Percentiles rank a stretch among this genome's conserved stretches.
These are phyloP conservation scores for Crenuchus spilurus DNA, from an alignment of 2,797 vertebrate species.

Conservation along the genomic window DNA sequence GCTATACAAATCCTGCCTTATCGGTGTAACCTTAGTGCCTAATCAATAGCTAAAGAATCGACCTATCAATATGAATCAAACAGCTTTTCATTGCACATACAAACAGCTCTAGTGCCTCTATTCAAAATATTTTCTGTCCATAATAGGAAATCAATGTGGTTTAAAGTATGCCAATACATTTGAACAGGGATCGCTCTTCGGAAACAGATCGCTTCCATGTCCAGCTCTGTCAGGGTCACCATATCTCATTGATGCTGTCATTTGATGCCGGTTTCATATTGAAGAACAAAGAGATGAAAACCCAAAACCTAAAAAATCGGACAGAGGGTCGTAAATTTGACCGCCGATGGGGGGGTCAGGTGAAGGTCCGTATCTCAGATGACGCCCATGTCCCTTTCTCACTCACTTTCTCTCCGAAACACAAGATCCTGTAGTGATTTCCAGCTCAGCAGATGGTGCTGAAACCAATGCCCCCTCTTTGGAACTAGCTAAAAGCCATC, in stretches of 20 bases:
- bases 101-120: constrained; percentile 35
- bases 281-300: constrained; percentile 57
- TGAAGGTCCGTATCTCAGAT: constrained; percentile 86
- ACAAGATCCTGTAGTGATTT: constrained; percentile 81
- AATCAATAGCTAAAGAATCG: constrained; percentile 55
- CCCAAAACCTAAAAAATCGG: constrained; percentile 41
- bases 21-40: constrained; percentile 49
- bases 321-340: constrained; percentile 61
- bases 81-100: constrained; percentile 69
- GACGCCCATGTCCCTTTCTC: constrained; percentile 72
- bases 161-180: constrained; percentile 72
- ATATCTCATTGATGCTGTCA: constrained; percentile 48
- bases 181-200: constrained; percentile 72
- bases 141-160: constrained; percentile 72
- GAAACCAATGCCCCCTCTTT: constrained; percentile 83
- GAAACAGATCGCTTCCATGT: constrained; percentile 69
- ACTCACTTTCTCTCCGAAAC: constrained; percentile 76
- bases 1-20: constrained; percentile 44
- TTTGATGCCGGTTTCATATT: constrained; percentile 70
- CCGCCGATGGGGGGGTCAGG: constrained; percentile 73
- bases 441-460: constrained; percentile 86
- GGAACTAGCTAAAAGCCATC: constrained; percentile 88
- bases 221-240: constrained; percentile 2
- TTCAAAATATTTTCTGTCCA: constrained; percentile 66
- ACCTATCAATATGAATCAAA: constrained; percentile 69